These are phyloP conservation scores for Crematogaster levior DNA, from an alignment of 2,888 invertebrate genomes.

Conservation along the genomic window DNA sequence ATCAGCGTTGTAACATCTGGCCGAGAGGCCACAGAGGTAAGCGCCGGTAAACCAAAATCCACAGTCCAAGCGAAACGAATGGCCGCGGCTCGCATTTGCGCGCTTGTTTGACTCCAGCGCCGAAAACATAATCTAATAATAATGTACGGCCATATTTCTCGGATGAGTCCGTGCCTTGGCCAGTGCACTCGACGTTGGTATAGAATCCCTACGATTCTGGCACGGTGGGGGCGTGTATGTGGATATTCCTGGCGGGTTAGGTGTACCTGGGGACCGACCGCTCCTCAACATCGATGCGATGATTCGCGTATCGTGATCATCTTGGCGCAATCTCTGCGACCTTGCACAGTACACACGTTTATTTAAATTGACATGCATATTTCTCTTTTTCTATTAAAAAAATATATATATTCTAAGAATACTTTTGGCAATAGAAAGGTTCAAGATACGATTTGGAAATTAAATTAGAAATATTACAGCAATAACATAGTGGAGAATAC, in stretches of 20 bases:
- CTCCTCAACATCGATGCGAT: slow-evolving; percentile 57
- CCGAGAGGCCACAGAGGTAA: neutral
- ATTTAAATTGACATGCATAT: neutral
- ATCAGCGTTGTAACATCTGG: slow-evolving; percentile 37
- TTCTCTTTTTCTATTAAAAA: neutral
- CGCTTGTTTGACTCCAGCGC: slow-evolving; percentile 56
- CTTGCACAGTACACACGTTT: slow-evolving; percentile 63
- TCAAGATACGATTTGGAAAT: neutral
- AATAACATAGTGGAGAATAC: no score
- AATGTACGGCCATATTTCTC: slow-evolving; percentile 78
- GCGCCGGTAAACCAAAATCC: slow-evolving; percentile 34
- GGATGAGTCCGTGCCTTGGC: slow-evolving; percentile 73
- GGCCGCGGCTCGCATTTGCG: neutral
- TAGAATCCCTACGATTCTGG: slow-evolving; percentile 71
- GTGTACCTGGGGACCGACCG: slow-evolving; percentile 72
- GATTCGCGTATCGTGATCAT: slow-evolving; percentile 48
- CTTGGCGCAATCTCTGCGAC: slow-evolving; percentile 69
- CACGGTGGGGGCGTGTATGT: slow-evolving; percentile 68
- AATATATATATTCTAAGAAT: neutral
- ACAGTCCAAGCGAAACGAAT: slow-evolving; percentile 19
- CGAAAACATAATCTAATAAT: slow-evolving; percentile 79
- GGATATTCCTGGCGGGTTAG: slow-evolving; percentile 75
- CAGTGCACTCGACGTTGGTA: slow-evolving; percentile 74
- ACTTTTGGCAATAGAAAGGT: neutral
- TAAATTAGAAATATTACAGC: neutral